phyloP scores from a whole-genome alignment of 2,113 vertebrate species.

The Carollia perspicillata region DNA sequence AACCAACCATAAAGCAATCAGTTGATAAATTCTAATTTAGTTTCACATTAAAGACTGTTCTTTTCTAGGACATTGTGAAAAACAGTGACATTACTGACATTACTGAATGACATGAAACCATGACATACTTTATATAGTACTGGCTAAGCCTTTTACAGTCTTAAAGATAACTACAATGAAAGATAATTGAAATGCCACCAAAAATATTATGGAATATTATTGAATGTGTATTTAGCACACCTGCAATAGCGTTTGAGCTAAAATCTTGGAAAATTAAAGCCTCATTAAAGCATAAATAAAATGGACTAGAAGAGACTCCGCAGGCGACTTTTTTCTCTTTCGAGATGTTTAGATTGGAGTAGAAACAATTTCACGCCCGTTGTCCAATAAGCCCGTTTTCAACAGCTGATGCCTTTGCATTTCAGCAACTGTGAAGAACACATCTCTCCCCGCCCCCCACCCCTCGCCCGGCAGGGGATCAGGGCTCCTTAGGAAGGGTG shows the following conservation, averaged over 20 bases:
- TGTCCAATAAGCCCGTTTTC: constrained; percentile 50
- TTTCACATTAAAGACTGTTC: not conserved
- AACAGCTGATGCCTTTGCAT: constrained; percentile 18
- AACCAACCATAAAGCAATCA: not conserved
- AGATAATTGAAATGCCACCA: not conserved
- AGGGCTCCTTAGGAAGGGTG: not conserved
- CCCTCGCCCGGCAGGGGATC: not conserved
- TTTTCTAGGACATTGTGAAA: not conserved
- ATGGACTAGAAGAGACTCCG: not conserved
- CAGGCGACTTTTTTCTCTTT: not conserved
- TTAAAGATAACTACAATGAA: constrained; percentile 1
- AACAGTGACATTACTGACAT: not conserved
- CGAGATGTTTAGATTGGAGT: constrained; percentile 50
- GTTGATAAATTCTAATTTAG: not conserved
- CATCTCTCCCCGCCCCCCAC: too few species aligned
- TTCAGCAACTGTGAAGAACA: not conserved
- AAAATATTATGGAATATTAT: not conserved
- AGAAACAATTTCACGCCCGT: constrained; percentile 11
- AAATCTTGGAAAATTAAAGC: constrained; percentile 35
- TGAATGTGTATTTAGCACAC: not conserved
- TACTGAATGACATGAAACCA: not conserved
- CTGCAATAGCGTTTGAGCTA: not conserved
- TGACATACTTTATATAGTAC: not conserved
- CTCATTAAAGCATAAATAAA: constrained; percentile 32
- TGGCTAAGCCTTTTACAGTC: not conserved